phyloP scores from a whole-genome alignment of 1,140 invertebrate genomes.

The Pseudomyrmex concolor region DNA sequence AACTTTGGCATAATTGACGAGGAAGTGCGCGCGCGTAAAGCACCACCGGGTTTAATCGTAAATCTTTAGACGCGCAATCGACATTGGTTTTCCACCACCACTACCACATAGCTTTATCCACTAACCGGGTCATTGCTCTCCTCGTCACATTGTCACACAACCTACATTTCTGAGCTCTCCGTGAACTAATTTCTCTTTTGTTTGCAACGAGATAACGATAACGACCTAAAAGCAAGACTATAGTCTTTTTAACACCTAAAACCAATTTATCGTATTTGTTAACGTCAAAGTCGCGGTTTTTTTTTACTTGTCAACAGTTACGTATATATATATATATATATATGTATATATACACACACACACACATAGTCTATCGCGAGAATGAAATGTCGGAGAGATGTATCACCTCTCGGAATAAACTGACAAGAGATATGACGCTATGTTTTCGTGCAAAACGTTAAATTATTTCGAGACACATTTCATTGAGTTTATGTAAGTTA shows the following conservation, averaged over 20 bases:
- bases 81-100: constrained; percentile 45
- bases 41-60: constrained; percentile 64
- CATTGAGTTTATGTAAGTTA: not conserved
- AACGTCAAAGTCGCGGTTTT: no score
- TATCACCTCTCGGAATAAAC: not conserved
- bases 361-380: not conserved
- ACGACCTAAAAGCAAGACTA: no score
- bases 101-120: constrained; percentile 26
- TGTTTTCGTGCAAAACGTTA: not conserved
- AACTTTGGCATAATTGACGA: constrained; percentile 63
- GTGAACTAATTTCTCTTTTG: constrained; percentile 26
- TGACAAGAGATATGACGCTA: not conserved
- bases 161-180: not conserved
- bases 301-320: no score
- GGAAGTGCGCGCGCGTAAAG: constrained; percentile 60
- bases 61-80: constrained; percentile 65
- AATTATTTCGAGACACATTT: constrained; percentile 13
- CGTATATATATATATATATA: no score
- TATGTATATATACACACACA: not conserved
- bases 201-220: not conserved
- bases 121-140: constrained; percentile 23
- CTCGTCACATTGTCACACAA: not conserved
- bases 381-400: not conserved
- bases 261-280: no score
- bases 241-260: no score